A percentile compares a stretch with the other conserved stretches of the same genome.
Evolutionary conservation across 2,797 vertebrate species (phyloP).

Genomic region (Anguilla obscura): DNA sequence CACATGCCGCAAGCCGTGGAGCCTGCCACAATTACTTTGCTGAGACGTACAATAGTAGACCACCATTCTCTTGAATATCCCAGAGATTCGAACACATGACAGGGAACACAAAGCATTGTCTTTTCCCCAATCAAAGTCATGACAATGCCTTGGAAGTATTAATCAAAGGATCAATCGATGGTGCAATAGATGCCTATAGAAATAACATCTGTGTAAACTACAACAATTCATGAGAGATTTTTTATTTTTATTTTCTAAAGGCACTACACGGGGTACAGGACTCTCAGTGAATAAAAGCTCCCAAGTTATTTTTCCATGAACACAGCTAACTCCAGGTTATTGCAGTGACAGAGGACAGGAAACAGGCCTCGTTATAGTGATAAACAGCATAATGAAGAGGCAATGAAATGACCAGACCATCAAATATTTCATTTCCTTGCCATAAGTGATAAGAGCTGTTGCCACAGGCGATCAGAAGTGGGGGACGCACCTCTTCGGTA

Average conservation of each 20-base stretch:
- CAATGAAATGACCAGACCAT: not conserved
- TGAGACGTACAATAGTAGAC: not conserved
- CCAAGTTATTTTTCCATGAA: constrained; percentile 1
- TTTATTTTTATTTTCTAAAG: not conserved
- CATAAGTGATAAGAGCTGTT: not conserved
- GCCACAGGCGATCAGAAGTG: not conserved
- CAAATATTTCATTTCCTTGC: not conserved
- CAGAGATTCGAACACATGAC: constrained; percentile 28
- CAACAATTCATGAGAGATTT: not conserved
- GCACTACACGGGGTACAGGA: not conserved
- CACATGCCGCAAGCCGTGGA: constrained; percentile 23
- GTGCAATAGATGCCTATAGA: not conserved
- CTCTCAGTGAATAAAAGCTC: not conserved
- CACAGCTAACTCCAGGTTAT: constrained; percentile 11
- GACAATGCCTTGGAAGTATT: not conserved
- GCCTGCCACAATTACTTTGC: constrained; percentile 39
- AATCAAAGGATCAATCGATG: not conserved
- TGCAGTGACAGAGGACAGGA: not conserved
- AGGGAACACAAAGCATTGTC: constrained; percentile 25
- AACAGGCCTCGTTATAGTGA: not conserved
- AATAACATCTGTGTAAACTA: constrained; percentile 6
- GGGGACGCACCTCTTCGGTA: not conserved
- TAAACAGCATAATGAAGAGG: not conserved
- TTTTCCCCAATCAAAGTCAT: not conserved
- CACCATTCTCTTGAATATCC: constrained; percentile 25